phyloP scores from a whole-genome alignment of 1,140 invertebrate species.

The Lucilia cuprina region DNA sequence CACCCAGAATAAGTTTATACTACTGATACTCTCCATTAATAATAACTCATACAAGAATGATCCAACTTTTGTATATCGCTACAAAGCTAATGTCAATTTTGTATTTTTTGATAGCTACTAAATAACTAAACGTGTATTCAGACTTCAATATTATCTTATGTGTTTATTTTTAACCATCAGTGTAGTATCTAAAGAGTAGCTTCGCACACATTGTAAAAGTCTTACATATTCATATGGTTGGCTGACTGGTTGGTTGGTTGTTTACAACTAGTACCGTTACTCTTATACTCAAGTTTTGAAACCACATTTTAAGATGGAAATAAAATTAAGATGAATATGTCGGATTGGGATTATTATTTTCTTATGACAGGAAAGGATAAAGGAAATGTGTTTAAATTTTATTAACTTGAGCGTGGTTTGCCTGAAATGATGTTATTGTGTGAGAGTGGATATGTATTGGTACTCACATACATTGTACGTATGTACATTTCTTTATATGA shows the following conservation, averaged over 20 bases:
- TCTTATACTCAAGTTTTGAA: constrained; percentile 5
- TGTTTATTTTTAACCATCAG: no score
- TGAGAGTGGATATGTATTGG: not conserved
- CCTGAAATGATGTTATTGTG: constrained; percentile 27
- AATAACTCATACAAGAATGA: no score
- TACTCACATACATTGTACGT: no score
- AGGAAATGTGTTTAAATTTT: constrained; percentile 40
- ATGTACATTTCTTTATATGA: not conserved
- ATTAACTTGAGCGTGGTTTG: constrained; percentile 30
- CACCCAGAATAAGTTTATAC: no score
- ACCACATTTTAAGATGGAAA: constrained; percentile 37
- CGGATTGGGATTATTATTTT: constrained; percentile 40
- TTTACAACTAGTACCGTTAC: not conserved
- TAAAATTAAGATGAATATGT: constrained; percentile 41
- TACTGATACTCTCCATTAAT: no score
- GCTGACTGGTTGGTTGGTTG: not conserved
- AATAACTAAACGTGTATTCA: no score
- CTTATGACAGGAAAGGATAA: constrained; percentile 41
- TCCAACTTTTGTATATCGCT: no score
- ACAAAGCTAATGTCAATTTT: no score
- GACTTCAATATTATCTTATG: no score
- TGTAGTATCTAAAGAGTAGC: no score
- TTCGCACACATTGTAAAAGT: not conserved
- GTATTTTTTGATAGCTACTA: no score
- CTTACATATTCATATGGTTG: not conserved